Base-by-base conservation (phyloP, 2,113 vertebrate species). In the Hippolais icterina region DNA sequence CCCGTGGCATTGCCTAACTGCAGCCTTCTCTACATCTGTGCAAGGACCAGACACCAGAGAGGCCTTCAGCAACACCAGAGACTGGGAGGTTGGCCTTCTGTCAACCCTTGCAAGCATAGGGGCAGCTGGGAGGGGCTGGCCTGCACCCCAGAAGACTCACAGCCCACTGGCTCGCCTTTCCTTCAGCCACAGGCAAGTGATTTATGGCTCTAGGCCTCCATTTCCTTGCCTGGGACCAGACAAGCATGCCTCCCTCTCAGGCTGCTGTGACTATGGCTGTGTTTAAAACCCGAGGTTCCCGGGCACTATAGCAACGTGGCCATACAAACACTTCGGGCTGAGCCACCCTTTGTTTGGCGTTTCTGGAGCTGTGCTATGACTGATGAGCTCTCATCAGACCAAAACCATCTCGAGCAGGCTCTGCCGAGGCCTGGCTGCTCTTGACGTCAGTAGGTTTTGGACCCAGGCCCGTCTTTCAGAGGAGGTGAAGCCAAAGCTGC, bases 391-490 rank as follows among this genome's bases (percentile, higher is more conserved):
- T 92, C 85, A 90, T 54, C 90, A 95, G 90, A 90, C 71, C 79
- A 91, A 94, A 96, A 85, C 50, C 85, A 80, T 85, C 90, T 90
- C 3, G 1, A 64, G 61, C 69, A 96, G 87, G 24, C 81, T 87
- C 69, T 93, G 92, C 92, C 0, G 9, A 41, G 70, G 70, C 92
- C 95, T 92, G 88, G 63, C 92, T 95, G 82, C 90, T 91, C 81
- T 82, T 96, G 95, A 96, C 90, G 81, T 93, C 87, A 96, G 87
- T 29, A 39, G 87, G 33, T 89, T 87, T 94, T 96, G 96, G 91
- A 94, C 18, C 3, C 1, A 42, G 89, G 92, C 93, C 96, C 52
- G 9, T 89, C 83, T 89, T 91, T 89, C 60, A 91, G 89, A 87
- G 80, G 77, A 83, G 72, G 65, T 17, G 0, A 96, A 93, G 90